Evolutionary conservation across 2,797 vertebrate species (phyloP).

Genomic region (Cyprinella venusta): DNA sequence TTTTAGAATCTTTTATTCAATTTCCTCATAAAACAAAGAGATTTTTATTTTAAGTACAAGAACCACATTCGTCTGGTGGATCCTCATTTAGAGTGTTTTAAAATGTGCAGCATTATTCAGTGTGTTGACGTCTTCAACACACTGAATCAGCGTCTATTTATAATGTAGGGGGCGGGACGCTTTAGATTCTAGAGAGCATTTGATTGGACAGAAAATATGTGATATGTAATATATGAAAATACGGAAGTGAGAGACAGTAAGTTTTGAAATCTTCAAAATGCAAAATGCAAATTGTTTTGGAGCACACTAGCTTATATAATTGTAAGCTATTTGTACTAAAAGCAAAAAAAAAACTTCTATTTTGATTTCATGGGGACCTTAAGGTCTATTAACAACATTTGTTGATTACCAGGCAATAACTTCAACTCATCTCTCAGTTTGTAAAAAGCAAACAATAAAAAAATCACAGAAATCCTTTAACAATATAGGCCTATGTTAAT

Average conservation of each 20-base stretch:
- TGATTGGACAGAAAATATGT: not conserved
- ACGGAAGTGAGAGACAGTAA: too few species aligned
- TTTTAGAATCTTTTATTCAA: not conserved
- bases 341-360: not conserved
- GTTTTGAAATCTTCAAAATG: too few species aligned
- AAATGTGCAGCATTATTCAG: not conserved
- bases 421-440: not conserved
- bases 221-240: too few species aligned
- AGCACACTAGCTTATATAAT: not conserved
- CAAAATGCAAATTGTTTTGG: too few species aligned
- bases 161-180: too few species aligned
- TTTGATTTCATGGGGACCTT: too few species aligned
- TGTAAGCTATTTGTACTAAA: not conserved
- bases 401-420: not conserved
- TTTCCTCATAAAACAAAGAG: not conserved
- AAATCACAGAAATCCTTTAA: not conserved
- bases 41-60: not conserved
- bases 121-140: not conserved
- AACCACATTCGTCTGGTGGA: not conserved
- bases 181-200: not conserved
- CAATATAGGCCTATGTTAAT: not conserved
- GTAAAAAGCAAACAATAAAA: not conserved
- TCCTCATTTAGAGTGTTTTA: not conserved
- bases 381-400: too few species aligned
- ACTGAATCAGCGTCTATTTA: too few species aligned